Evolutionary conservation across 2,797 vertebrate genomes (phyloP), one percentile per base, ranked within the genome.

Genomic region (Cephalopachus bancanus): DNA sequence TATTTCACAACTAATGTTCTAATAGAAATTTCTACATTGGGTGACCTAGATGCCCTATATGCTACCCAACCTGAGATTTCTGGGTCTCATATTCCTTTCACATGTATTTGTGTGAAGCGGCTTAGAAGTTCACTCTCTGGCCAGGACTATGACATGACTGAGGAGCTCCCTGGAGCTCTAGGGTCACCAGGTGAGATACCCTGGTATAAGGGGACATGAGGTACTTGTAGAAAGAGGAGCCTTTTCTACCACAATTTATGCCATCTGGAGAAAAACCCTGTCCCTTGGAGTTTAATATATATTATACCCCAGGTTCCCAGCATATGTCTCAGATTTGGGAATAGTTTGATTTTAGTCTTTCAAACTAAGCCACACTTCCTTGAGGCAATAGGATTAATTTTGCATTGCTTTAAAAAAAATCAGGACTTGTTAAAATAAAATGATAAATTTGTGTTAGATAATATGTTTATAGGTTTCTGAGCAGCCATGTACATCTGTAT

Each of bases 261-360:
- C 30, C 65, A 71, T 71, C 9, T 28, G 37, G 53, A 90, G 57
- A 53, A 22, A 33, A 79, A 7, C 55, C 89, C 37, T 72, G 0
- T 67, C 24, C 33, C 59, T 72, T 71, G 51, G 44, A 10, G 49
- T 83, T 75, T 83, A 11, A 64, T 78, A 33, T 26, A 16, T 74
- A 20, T 30, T 65, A 33, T 93, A 53, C n/a, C 10, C 22, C 79
- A 12, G 51, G 26, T 20, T 26, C 37, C 60, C 55, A 87, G 59
- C 1, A 2, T 92, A 80, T 94, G 86, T 19, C 19, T 44, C 60
- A 76, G 55, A 90, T 90, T 91, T 83, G 37, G 44, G 67, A 75
- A 67, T 49, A 89, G 33, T 79, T 89, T 30, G 44, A 80, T 85
- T 92, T 92, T 37, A 95, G 24, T 80, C 72, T 97, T 90, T 95